Base-by-base conservation (phyloP, 2,113 vertebrate genomes). In the Antechinus flavipes region DNA sequence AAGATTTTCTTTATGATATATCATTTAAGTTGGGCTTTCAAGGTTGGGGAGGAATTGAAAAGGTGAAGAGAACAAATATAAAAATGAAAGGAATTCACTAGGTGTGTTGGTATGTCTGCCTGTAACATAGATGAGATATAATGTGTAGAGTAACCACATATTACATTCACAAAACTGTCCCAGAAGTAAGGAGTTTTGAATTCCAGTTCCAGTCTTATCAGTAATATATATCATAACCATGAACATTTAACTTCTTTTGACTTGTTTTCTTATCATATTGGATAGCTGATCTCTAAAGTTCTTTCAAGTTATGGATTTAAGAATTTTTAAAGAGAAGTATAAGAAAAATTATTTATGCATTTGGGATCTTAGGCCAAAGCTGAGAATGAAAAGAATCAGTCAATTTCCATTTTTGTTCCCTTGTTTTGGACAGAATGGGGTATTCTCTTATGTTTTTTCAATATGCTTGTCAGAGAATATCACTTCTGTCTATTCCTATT, bases 351-450 rank as follows among this genome's bases (percentile, higher is more conserved):
- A 3, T n/a, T 76, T n/a, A n/a, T 26, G 12, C 0, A 76, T 76
- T 76, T 76, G 35, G 35, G 35, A 76, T 76, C 12, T 76, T 76
- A n/a, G 30, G 35, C 35, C 11, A n/a, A 76, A 76, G 16, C 1
- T 76, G 35, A n/a, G 14, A n/a, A n/a, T 89, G n/a, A 90, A 95
- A 89, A 54, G 76, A 35, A 52, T 35, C 30, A 76, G 30, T 76
- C 61, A 76, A 14, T 94, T 24, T 8, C 26, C 24, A 92, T 26
- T 54, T 92, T 50, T 46, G 11, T 92, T 47, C 6, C 52, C 93
- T 95, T 91, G 30, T 68, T 96, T 96, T 94, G 52, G 95, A 91
- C 54, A 12, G 93, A 42, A 61, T 96, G 93, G 94, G 27, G 42
- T 42, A 90, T 54, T 89, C 3, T 30, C 30, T 91, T 91, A 8